Base-by-base conservation (phyloP, 2,888 invertebrate species). In the Apantesis nais region DNA sequence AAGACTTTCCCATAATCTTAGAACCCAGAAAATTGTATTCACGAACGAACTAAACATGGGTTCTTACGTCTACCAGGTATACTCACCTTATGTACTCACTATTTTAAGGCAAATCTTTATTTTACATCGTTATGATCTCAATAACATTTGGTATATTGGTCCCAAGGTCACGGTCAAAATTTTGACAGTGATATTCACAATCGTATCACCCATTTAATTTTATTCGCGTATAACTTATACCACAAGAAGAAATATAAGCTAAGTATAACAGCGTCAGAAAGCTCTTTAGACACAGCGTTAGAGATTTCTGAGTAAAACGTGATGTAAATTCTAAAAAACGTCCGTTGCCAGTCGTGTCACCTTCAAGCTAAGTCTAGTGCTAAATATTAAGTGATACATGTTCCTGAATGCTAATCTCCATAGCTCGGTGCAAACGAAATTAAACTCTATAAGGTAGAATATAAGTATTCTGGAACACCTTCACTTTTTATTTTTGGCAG, bases 281-380 rank as follows among this genome's bases (percentile, higher is more conserved):
- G 84, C 85, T 87, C 84, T 85, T 85, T 84, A 85, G 83, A 83
- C 86, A 83, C 79, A 78, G 79, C 79, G 81, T 84, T 81, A 80
- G 78, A 87, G 84, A 88, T 85, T 85, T 86, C 83, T 81, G 73
- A 73, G 74, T 61, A 73, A 74, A 65, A 85, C 87, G 86, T 87
- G 88, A 83, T 73, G 67, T 77, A 81, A 82, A 84, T 87, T 79
- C 68, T 74, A 74, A 75, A 69, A 72, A 74, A 74, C 22, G 52
- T 67, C 34, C 37, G 63, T 62, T 11, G 31, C 68, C 62, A 62
- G 60, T 66, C 68, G 66, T 71, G 74, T 71, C 70, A 58, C 31
- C 34, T 16, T 34, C 44, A 44, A 31, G 22, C 44, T 65, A 52
- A 48, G 7, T 34, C 48, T 65, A 52, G 11, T n/a, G 19, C 48